Evolutionary conservation across 2,888 invertebrate genomes (phyloP).

Genomic region (Autographa pulchrina): DNA sequence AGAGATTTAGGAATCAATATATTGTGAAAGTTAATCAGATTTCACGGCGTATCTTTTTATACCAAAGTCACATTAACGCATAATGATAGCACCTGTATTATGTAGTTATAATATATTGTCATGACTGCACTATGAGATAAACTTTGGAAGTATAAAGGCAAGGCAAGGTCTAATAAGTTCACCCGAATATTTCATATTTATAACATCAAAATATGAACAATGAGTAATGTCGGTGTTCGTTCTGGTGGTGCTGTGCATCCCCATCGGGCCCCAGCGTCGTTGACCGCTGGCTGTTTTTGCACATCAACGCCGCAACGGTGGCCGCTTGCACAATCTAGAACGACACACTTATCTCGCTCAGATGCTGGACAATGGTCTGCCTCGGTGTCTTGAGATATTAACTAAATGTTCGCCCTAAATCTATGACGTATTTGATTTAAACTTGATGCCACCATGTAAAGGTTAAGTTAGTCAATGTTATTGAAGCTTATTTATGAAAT

Average conservation of each 20-base stretch:
- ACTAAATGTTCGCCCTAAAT: constrained; percentile 50
- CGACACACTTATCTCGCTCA: constrained; percentile 72
- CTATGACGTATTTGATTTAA: constrained; percentile 42
- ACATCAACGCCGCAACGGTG: constrained; percentile 70
- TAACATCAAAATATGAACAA: constrained; percentile 54
- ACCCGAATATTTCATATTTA: constrained; percentile 8
- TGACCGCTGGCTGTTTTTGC: constrained; percentile 84
- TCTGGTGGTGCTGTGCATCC: constrained; percentile 73
- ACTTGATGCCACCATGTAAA: constrained; percentile 17
- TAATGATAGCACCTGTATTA: not conserved
- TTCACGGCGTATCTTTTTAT: not conserved
- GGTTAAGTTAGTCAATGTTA: not conserved
- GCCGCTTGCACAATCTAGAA: constrained; percentile 78
- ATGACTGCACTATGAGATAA: not conserved
- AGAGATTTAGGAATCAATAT: not conserved
- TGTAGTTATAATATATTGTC: not conserved
- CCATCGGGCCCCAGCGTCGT: constrained; percentile 84
- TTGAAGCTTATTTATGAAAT: no score
- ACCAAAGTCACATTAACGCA: not conserved
- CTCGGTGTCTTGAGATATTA: constrained; percentile 46
- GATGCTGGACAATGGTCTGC: constrained; percentile 68
- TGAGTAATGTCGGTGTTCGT: constrained; percentile 56
- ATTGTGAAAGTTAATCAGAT: not conserved
- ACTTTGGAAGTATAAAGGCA: not conserved
- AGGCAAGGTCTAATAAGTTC: not conserved